Evolutionary conservation across 1,140 invertebrate genomes (phyloP), one percentile per base, ranked within the genome.

Genomic region (Bombus breviceps): DNA sequence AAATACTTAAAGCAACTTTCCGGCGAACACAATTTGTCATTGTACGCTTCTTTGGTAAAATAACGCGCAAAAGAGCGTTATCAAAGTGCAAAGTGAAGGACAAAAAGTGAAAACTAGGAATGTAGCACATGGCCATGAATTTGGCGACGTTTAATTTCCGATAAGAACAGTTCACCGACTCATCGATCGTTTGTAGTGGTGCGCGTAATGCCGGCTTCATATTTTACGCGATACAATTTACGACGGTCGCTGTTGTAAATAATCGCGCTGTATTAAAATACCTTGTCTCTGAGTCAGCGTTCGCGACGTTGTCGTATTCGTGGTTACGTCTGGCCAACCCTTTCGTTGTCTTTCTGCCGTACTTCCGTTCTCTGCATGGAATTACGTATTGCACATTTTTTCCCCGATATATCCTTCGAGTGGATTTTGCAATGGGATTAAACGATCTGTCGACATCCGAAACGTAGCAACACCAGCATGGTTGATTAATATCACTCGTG

Each of bases 191-290:
- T 34, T 6, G 53, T 68, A 32, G 22, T 25, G 22, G 41, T 41
- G 25, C 32, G 18, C 22, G 37, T 74, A 81, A 81, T 62, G 59
- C 59, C 15, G 39, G 59, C 0, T 59, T 76, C 64, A 10, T 53
- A 39, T 78, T 72, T 82, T 69, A 81, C 22, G 5, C n/a, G 18
- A 2, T 47, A 57, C 73, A 73, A 85, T 85, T 88, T 62, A 88
- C 32, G 53, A 82, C 37, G 13, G 13, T 13, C 59, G 37, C 53
- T 34, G n/a, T 32, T 32, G 25, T 53, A 89, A 88, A 86, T 82
- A 78, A 85, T 85, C 77, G 76, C 39, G 25, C n/a, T 28, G 86
- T 32, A 86, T 88, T 82, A 76, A 78, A 79, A 75, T 86, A 86
- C 66, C 62, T 86, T 86, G 79, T 89, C 88, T 68, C 57, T 37